These are phyloP conservation scores for Drosophila pseudotakahashii DNA, from an alignment of 2,888 invertebrate genomes.

Conservation along the genomic window DNA sequence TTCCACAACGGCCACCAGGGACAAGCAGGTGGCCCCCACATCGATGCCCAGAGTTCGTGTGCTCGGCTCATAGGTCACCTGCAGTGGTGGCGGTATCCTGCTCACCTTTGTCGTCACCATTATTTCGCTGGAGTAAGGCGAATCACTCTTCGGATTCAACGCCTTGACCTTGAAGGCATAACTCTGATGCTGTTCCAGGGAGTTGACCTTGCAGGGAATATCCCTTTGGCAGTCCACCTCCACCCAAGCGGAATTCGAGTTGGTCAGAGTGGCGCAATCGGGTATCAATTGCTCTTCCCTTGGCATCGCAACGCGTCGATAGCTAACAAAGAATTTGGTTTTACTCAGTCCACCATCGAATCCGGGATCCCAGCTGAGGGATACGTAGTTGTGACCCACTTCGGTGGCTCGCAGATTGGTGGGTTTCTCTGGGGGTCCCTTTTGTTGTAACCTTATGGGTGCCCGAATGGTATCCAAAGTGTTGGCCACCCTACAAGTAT, in stretches of 20 bases:
- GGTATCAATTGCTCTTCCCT: constrained; percentile 87
- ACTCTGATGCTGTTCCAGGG: constrained; percentile 93
- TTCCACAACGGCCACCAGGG: constrained; percentile 91
- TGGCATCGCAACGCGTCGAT: constrained; percentile 88
- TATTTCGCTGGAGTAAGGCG: constrained; percentile 94
- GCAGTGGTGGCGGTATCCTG: constrained; percentile 91
- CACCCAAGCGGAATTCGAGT: constrained; percentile 89
- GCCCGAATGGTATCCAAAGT: constrained; percentile 91
- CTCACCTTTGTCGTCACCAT: constrained; percentile 93
- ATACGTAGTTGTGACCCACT: constrained; percentile 91
- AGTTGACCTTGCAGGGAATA: constrained; percentile 94
- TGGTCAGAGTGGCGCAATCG: constrained; percentile 87
- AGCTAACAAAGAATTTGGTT: constrained; percentile 94
- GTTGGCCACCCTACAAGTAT: constrained; percentile 94
- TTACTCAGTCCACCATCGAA: constrained; percentile 95
- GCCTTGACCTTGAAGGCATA: constrained; percentile 96
- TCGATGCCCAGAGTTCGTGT: constrained; percentile 91
- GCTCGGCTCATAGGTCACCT: constrained; percentile 93
- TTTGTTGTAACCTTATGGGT: constrained; percentile 92
- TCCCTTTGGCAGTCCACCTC: constrained; percentile 93
- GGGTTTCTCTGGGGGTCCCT: constrained; percentile 94
- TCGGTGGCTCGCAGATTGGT: constrained; percentile 89
- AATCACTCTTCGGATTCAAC: constrained; percentile 93
- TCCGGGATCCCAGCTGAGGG: constrained; percentile 93
- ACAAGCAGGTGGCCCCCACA: constrained; percentile 91